Base-by-base conservation (phyloP, 2,113 vertebrate genomes). In the Zosterops hypoxanthus region DNA sequence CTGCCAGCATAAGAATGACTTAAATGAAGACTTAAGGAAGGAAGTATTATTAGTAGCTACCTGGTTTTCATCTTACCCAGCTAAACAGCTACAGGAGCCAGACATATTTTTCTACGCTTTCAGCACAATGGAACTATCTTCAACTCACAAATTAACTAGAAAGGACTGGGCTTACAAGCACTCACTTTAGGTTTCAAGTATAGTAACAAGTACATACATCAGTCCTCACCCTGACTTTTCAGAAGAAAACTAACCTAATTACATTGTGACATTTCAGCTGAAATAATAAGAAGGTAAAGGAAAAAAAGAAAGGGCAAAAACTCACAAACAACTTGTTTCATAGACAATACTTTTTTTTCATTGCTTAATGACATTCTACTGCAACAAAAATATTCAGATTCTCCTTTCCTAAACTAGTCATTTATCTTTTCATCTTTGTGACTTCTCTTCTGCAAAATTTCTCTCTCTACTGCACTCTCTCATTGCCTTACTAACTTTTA, bases 291-390 rank as follows among this genome's bases (percentile, higher is more conserved):
- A 78, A 6, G 11, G 14, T 49, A 83, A 81, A 44, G 0, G 5
- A 49, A n/a, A 5, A 19, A 21, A 1, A 33, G n/a, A 28, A 17
- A 0, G 1, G 2, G 1, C 3, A 47, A 56, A 36, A 13, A 2
- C 3, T 68, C 9, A 49, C 14, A 64, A 80, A 50, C 17, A 88
- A 64, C 7, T 82, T 44, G 18, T n/a, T 94, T 92, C 25, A 79
- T 5, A 21, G 31, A 41, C 8, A 78, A 41, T 3, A 8, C 49
- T 12, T 13, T 79, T 64, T 80, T 69, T 56, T 5, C 15, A 65
- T 53, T 44, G 6, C 69, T 81, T 69, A 92, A 9, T 63, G 33
- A 61, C 8, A 39, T 72, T 77, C 65, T 61, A 69, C 31, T 16
- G 61, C 66, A 90, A 82, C 9, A 87, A 88, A 80, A 11, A 78